Base-by-base conservation (phyloP, 2,888 invertebrate species). In the Mantis religiosa region DNA sequence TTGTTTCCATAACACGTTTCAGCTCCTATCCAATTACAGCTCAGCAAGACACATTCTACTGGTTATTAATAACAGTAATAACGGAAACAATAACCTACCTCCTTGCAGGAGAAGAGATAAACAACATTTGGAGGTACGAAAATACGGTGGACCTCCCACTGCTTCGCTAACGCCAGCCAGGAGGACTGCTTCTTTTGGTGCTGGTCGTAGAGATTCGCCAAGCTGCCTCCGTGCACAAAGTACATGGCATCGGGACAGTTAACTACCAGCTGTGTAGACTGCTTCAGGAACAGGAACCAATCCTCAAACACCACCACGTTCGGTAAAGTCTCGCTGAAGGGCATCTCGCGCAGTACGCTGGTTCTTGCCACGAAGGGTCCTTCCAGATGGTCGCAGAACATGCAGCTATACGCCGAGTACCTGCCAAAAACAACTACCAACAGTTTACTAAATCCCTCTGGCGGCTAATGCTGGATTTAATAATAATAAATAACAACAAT, bases 241-340 rank as follows among this genome's bases (percentile, higher is more conserved):
- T 92, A 92, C 92, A 92, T 92, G 4, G 91, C 91, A 90, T 92
- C 92, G 0, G 92, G 92, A 90, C 92, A 92, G 25, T 91, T 90
- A 81, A 92, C 89, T 8, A 89, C 90, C 81, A 92, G 90, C 3
- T 88, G 81, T 14, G 90, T 90, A 3, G 88, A 54, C 20, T 90
- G 34, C 20, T 90, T 91, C n/a, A 92, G 54, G 27, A 90, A 89
- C 30, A 92, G 89, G 89, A 92, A 92, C 91, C 91, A 92, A 85
- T 92, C 92, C 83, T 91, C 91, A 88, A 91, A 92, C 12, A 92
- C 82, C 3, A 91, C 91, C 30, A 89, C 88, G 3, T 87, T 88
- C 8, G 90, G 88, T 84, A 92, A 85, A 8, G 83, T 85, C 27
- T 90, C 90, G 81, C 90, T 90, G 30, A 92, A 91, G 1, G 86